Base-by-base conservation (phyloP, 2,113 vertebrate species). In the Entelurus aequoreus region DNA sequence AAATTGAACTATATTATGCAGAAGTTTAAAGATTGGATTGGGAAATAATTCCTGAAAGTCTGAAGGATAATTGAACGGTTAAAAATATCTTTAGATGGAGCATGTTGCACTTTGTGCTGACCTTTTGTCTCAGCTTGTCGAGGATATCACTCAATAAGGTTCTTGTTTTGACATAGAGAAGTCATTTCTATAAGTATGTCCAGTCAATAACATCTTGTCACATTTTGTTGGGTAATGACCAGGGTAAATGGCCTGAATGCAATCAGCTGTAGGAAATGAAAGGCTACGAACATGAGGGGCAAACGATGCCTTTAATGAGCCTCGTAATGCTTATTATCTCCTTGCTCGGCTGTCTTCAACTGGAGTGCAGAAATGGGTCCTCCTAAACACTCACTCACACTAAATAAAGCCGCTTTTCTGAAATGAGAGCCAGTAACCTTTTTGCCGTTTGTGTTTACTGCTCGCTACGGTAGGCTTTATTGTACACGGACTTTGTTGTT, bases 341-440 rank as follows among this genome's bases (percentile, higher is more conserved):
- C 42, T 46, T 12, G 42, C 42, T 9, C 42, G 8, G 42, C 42
- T 44, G 28, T 28, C 28, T 28, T 28, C 28, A 28, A 54, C 77
- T 67, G 59, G 5, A 68, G 14, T 62, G 11, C 13, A 64, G 14
- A 38, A 75, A 71, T 14, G n/a, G 12, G 50, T 35, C 1, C 8
- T 57, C 66, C 8, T 6, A 61, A 68, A 56, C 5, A 10, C 47
- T 38, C 16, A 2, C 42, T 55, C 21, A 46, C 51, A 59, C 10
- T 53, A 12, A 15, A 37, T 54, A 37, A 15, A 54, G 51, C 36
- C 40, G 58, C 35, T 58, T 58, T 67, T 57, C 51, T 60, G 53
- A 78, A 71, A 69, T 62, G 51, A 77, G 16, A 54, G 35, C 36
- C 40, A 16, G 47, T 42, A 72, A 69, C 70, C 65, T 57, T 54